Conservation (phyloP, 2,797 vertebrate species). For the Girardinus metallicus region DNA sequence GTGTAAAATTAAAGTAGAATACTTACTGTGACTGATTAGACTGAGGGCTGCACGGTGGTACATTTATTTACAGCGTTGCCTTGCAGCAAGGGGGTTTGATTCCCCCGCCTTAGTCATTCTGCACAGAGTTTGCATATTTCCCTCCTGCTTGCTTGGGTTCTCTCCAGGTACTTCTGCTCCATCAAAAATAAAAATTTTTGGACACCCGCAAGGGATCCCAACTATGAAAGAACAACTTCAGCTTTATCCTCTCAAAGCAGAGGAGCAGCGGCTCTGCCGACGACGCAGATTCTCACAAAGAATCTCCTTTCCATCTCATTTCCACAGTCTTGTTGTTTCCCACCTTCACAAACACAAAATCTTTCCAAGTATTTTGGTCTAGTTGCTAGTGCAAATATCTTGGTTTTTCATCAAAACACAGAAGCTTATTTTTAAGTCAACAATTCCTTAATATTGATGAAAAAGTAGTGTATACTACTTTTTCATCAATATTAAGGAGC, state of each 20-base stretch:
- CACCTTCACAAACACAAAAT: too few species aligned
- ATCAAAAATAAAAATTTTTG: not conserved
- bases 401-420: too few species aligned
- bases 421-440: too few species aligned
- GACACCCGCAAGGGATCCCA: not conserved
- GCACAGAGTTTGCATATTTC: not conserved
- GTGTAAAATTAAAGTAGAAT: not conserved
- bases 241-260: not conserved
- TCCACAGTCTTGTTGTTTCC: too few species aligned
- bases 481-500: too few species aligned
- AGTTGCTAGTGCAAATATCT: too few species aligned
- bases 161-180: not conserved
- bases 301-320: too few species aligned
- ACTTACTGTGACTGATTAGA: not conserved
- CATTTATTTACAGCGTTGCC: not conserved
- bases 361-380: too few species aligned
- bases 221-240: not conserved
- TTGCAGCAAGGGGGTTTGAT: not conserved
- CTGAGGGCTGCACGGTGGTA: not conserved
- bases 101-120: not conserved
- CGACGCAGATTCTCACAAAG: not conserved
- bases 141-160: not conserved
- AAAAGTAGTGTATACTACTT: too few species aligned
- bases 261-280: not conserved
- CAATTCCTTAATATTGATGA: too few species aligned